phyloP scores from a whole-genome alignment of 2,888 invertebrate species.

The Drosophila picticornis region DNA sequence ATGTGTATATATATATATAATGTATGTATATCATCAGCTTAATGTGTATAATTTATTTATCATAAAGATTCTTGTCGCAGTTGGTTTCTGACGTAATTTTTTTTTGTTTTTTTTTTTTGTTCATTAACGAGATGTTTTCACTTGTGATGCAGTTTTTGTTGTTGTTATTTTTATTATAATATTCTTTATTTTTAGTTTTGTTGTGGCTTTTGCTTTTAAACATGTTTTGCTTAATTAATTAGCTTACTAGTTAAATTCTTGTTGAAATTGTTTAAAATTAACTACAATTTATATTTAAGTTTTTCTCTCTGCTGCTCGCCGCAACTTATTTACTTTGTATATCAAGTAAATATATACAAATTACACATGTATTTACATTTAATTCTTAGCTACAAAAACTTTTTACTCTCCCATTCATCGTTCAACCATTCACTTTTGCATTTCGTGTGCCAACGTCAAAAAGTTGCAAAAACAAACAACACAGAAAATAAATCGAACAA shows the following conservation, averaged over 20 bases:
- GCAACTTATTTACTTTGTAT: constrained; percentile 75
- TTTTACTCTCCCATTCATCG: neutral
- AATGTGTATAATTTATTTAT: constrained; percentile 65
- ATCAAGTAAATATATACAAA: constrained; percentile 78
- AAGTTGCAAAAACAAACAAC: constrained; percentile 66
- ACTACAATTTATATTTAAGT: constrained; percentile 74
- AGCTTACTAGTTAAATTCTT: constrained; percentile 73
- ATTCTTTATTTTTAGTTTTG: constrained; percentile 48
- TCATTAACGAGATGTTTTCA: constrained; percentile 55
- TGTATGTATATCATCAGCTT: constrained; percentile 46
- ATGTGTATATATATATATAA: constrained; percentile 56
- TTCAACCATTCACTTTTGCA: constrained; percentile 15
- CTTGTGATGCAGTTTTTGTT: constrained; percentile 40
- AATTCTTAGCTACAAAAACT: constrained; percentile 72
- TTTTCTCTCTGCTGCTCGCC: constrained; percentile 56
- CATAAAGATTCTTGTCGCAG: constrained; percentile 65
- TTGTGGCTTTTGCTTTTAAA: constrained; percentile 71
- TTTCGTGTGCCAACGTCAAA: constrained; percentile 62
- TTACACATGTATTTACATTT: constrained; percentile 78
- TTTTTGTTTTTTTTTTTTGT: constrained; percentile 28
- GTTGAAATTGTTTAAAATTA: constrained; percentile 76
- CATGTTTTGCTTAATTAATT: constrained; percentile 64
- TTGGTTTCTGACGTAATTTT: constrained; percentile 29
- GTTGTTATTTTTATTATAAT: constrained; percentile 23
- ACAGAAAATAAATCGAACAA: constrained; percentile 32